phyloP scores from a whole-genome alignment of 2,797 vertebrate species.

The Denticeps clupeoides region DNA sequence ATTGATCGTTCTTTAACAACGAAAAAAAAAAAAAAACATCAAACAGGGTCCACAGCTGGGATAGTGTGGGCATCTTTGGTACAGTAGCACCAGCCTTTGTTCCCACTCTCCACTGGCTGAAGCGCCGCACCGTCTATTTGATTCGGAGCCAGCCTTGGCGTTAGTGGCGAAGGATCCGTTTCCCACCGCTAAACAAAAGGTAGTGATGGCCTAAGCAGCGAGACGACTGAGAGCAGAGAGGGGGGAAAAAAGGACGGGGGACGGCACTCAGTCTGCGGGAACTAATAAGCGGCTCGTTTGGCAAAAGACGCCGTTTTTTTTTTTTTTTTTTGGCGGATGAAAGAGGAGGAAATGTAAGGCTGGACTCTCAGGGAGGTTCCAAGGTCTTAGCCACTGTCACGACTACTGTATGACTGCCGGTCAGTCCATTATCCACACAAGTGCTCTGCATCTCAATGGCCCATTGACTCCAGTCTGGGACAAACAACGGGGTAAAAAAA shows the following conservation, averaged over 20 bases:
- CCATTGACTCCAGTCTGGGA: neutral
- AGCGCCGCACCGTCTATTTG: constrained; percentile 20
- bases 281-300: constrained; percentile 57
- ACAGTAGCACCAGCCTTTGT: constrained; percentile 28
- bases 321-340: constrained; percentile 44
- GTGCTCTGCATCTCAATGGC: constrained; percentile 4
- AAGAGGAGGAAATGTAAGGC: constrained; percentile 46
- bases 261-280: constrained; percentile 50
- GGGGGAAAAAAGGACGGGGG: constrained; percentile 32
- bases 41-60: constrained; percentile 43
- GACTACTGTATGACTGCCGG: constrained; percentile 44
- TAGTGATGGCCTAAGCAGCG: constrained; percentile 21
- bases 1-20: constrained; percentile 33
- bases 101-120: constrained; percentile 11
- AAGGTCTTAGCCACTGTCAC: constrained; percentile 39
- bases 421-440: constrained; percentile 52
- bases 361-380: constrained; percentile 42
- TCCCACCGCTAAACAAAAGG: constrained; percentile 33
- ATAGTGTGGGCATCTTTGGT: constrained; percentile 32
- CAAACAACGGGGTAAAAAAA: constrained; percentile 6
- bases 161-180: constrained; percentile 23
- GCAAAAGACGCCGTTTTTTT: constrained; percentile 31
- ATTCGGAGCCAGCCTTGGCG: constrained; percentile 29
- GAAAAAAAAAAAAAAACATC: constrained; percentile 23
- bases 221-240: constrained; percentile 23